Conservation (phyloP, 1,140 invertebrate genomes). For the Ceratina australensis region DNA sequence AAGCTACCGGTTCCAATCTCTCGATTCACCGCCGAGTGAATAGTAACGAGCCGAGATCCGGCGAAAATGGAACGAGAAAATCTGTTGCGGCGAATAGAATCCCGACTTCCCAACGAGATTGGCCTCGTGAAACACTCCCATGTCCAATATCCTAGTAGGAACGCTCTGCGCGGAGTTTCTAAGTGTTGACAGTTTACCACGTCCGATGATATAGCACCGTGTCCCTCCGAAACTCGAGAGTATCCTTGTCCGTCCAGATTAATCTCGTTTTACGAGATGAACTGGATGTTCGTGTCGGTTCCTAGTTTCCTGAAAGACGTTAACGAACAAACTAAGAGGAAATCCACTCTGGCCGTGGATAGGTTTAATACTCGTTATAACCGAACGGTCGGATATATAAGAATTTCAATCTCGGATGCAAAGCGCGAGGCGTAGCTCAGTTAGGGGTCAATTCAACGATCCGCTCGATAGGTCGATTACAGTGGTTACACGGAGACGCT, state of each 20-base stretch:
- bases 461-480: neutral
- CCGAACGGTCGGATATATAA: no score
- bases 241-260: conserved; percentile 50
- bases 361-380: no score
- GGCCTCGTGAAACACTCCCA: conserved; percentile 17
- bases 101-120: neutral
- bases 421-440: no score
- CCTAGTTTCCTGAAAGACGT: conserved; percentile 45
- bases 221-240: conserved; percentile 34
- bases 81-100: neutral
- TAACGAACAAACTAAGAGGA: conserved; percentile 34
- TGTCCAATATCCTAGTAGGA: conserved; percentile 22
- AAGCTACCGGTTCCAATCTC: neutral
- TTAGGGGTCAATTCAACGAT: neutral
- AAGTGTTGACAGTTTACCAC: conserved; percentile 40
- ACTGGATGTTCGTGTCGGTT: conserved; percentile 30
- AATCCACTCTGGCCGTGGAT: no score
- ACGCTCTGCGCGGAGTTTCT: conserved; percentile 20
- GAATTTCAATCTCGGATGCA: no score
- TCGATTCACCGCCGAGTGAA: neutral
- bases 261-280: conserved; percentile 37
- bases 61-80: neutral
- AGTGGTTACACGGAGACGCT: neutral
- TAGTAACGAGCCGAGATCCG: neutral
- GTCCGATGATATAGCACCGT: conserved; percentile 37